Percentiles rank a stretch among this genome's conserved stretches.
phyloP scores from a whole-genome alignment of 2,797 vertebrate genomes.

The Aldrovandia affinis region DNA sequence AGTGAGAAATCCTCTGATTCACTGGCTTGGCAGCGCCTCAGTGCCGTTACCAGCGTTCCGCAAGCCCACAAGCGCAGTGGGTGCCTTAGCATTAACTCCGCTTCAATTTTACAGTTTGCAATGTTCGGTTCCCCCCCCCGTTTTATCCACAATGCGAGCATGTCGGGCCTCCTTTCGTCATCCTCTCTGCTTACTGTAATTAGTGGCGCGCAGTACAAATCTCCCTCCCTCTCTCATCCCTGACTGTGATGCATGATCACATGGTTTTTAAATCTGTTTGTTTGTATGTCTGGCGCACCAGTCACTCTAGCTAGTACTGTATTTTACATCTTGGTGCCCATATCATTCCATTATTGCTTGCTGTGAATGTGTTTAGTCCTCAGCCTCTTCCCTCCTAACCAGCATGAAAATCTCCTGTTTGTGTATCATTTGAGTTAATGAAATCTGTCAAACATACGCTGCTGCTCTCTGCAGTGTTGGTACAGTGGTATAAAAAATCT shows the following conservation, averaged over 20 bases:
- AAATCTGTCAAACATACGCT: background rate
- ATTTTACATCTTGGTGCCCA: background rate
- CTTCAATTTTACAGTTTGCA: background rate
- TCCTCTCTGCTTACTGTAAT: background rate
- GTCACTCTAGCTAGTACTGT: no score
- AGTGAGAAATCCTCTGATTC: background rate
- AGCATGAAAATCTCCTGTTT: background rate
- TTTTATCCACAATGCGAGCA: background rate
- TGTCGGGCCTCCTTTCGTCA: background rate
- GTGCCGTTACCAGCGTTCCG: background rate
- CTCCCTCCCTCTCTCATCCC: background rate
- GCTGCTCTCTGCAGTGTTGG: background rate
- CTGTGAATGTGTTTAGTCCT: background rate
- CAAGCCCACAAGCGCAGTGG: background rate
- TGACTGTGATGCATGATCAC: background rate
- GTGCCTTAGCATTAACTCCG: background rate
- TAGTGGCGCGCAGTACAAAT: background rate
- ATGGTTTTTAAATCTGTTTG: background rate
- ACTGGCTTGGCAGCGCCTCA: background rate
- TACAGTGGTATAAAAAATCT: no score
- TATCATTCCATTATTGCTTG: background rate
- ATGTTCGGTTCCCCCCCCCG: background rate
- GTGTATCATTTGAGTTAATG: background rate
- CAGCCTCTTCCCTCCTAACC: background rate
- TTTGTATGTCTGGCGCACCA: background rate